These are phyloP conservation scores for Cydia splendana DNA, from an alignment of 1,140 invertebrate species.

Conservation along the genomic window DNA sequence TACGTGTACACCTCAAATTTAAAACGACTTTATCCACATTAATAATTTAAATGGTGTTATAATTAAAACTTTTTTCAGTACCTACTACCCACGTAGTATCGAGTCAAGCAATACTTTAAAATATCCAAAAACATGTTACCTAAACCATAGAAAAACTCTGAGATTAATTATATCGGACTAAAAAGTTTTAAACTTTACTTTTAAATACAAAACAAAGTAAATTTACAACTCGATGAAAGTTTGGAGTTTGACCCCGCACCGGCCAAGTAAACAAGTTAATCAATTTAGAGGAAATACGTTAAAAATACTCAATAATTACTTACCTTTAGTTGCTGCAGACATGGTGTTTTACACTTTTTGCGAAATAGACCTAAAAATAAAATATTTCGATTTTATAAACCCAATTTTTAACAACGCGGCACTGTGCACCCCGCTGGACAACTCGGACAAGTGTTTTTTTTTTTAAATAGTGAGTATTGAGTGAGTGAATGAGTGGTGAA, in stretches of 20 bases:
- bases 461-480: no score
- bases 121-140: background rate
- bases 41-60: no score
- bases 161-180: background rate
- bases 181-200: background rate
- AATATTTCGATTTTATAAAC: slow-evolving; percentile 26
- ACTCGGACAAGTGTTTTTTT: background rate
- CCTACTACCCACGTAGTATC: background rate
- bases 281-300: background rate
- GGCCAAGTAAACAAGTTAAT: slow-evolving; percentile 32
- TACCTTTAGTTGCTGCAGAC: slow-evolving; percentile 67
- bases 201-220: slow-evolving; percentile 19
- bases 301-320: slow-evolving; percentile 35
- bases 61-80: no score
- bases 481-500: background rate
- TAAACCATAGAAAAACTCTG: background rate
- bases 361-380: slow-evolving; percentile 35
- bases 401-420: slow-evolving; percentile 12
- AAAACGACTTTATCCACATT: no score
- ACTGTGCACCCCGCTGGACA: slow-evolving; percentile 8
- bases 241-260: slow-evolving; percentile 69
- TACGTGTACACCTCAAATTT: background rate
- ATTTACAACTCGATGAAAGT: slow-evolving; percentile 28
- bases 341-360: slow-evolving; percentile 42
- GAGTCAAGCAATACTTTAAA: background rate